These are phyloP conservation scores for Drosophila hydei DNA, from an alignment of 1,140 invertebrate genomes.

Conservation along the genomic window DNA sequence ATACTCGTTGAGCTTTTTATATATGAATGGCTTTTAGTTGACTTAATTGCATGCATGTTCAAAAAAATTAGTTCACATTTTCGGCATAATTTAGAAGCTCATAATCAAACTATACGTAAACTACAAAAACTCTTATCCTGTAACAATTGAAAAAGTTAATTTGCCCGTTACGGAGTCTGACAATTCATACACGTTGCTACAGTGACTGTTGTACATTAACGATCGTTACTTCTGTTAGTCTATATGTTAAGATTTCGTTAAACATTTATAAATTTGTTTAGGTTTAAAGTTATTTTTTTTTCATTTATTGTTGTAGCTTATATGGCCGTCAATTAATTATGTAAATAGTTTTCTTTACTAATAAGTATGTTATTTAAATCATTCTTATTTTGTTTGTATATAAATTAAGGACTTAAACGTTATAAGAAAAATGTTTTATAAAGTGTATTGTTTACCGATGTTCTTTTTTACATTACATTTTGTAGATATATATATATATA, in stretches of 20 bases:
- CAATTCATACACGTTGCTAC: constrained; percentile 32
- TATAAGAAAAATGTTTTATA: constrained; percentile 79
- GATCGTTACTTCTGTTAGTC: constrained; percentile 68
- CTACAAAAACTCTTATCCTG: constrained; percentile 25
- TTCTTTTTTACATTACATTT: constrained; percentile 59
- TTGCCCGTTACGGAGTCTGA: constrained; percentile 33
- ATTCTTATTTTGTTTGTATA: constrained; percentile 78
- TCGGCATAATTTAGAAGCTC: constrained; percentile 34
- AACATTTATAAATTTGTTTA: constrained; percentile 78
- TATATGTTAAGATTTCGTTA: constrained; percentile 79
- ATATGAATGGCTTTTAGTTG: constrained; percentile 19
- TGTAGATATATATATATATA: constrained; percentile 14
- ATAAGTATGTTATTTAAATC: constrained; percentile 80
- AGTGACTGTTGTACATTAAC: constrained; percentile 58
- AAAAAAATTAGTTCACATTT: constrained; percentile 21
- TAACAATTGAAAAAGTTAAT: constrained; percentile 48
- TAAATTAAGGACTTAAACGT: constrained; percentile 79
- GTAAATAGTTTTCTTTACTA: constrained; percentile 78
- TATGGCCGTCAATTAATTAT: constrained; percentile 78
- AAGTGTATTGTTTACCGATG: constrained; percentile 66
- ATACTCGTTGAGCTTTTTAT: constrained; percentile 11
- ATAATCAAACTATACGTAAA: constrained; percentile 34
- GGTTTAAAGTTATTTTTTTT: constrained; percentile 74
- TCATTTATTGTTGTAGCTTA: constrained; percentile 79
- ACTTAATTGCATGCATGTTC: constrained; percentile 6